Base-by-base conservation (phyloP, 1,140 invertebrate species). In the Sarcophaga peregrina region DNA sequence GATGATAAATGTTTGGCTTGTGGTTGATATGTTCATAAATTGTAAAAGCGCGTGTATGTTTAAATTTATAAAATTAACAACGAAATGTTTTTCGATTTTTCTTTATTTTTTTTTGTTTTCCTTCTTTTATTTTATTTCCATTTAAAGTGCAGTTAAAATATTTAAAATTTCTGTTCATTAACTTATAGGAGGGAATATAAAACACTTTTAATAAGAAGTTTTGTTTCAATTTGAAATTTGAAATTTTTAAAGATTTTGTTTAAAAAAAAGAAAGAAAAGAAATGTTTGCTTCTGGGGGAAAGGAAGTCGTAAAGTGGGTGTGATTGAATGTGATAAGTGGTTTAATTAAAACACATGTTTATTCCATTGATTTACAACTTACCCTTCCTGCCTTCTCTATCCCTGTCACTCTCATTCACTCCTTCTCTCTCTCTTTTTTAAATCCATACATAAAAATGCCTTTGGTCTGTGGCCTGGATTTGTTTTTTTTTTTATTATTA, bases 311-410 rank as follows among this genome's bases (percentile, higher is more conserved):
- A 78, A 52, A 78, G 75, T 78, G 75, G 75, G 75, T 78, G 75
- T 78, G n/a, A 78, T 78, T 52, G 75, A 78, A 78, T 78, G 75
- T 78, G 75, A 78, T 78, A 78, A 78, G 75, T 78, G 75, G 75
- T 78, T 78, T 50, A 20, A 78, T 78, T 78, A 78, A 78, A 78
- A 78, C 75, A 78, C 25, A 78, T 78, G 75, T 78, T 78, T 78
- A 78, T 78, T 50, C 20, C 75, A 78, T 78, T 78, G 75, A 78
- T 78, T 78, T 78, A 78, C 75, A 78, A 78, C 75, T 78, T 78
- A 78, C 75, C 75, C 75, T 78, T 78, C 75, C 9, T 50, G 52
- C 9, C 25, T 37, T 37, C 25, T 37, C 25, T 37, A 1, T 37
- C 25, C 4, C 25, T 37, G 1, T 37, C 25, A 37, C 25, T 37